Base-by-base conservation (phyloP, 2,888 invertebrate genomes). In the Germaria angustata region DNA sequence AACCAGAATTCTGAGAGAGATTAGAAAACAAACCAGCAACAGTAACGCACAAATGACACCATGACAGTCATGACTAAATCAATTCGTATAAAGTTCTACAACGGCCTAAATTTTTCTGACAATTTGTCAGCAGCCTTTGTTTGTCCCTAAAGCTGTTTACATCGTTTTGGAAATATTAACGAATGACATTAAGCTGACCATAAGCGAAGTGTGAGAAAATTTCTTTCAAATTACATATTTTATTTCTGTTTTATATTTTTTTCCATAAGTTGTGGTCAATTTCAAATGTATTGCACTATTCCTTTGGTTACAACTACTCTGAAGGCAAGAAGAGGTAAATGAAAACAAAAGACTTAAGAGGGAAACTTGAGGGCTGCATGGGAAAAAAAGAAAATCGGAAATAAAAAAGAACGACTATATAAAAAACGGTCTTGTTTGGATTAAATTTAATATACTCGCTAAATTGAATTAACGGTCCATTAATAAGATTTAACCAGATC, bases 161-260 rank as follows among this genome's bases (percentile, higher is more conserved):
- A 72, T 72, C 72, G 65, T 61, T 11, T 57, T 44, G 11, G 24
- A 36, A 32, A 63, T n/a, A 44, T 65, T 49, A 28, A 39, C 44
- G 36, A 72, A 68, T 72, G 81, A 72, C 77, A 66, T 61, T 77
- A 68, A 72, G 44, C 77, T 68, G 66, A 61, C 61, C 53, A 22
- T 53, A 55, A 71, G 65, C 44, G 61, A 72, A 77, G 72, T 72
- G 81, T 81, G 81, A 77, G 81, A 81, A 81, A 39, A 71, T 75
- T 55, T 80, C n/a, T n/a, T 49, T 28, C 1, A 22, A 36, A 13
- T 22, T 20, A 1, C 46, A 1, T 4, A n/a, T 51, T 24, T 49
- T 3, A 9, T 44, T 28, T 65, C 4, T 7, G 13, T 17, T 28
- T 5, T 15, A 46, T 46, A n/a, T n/a, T n/a, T n/a, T n/a, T n/a